These are phyloP conservation scores for Liolophura sinensis DNA, from an alignment of 1,140 invertebrate species.

Conservation along the genomic window DNA sequence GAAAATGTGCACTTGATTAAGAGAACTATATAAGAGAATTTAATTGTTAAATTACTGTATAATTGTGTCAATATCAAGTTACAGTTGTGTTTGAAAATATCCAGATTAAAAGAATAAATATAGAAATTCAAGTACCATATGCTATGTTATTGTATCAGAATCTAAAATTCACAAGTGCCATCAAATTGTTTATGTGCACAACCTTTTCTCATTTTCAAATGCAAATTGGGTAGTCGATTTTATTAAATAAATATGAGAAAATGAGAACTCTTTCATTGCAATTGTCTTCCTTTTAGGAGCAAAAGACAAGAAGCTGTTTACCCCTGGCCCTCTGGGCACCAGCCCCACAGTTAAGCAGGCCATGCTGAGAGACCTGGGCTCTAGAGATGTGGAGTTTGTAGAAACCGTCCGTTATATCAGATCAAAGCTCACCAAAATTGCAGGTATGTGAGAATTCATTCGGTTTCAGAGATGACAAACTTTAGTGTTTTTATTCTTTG, in stretches of 20 bases:
- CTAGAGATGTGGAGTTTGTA: slow-evolving; percentile 61
- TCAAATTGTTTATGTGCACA: background rate
- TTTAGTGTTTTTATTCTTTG: background rate
- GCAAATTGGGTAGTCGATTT: background rate
- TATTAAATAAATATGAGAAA: background rate
- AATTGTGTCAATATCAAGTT: no score
- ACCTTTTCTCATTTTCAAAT: background rate
- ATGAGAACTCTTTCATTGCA: background rate
- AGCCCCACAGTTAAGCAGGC: slow-evolving; percentile 58
- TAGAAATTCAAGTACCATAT: no score
- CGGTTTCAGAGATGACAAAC: background rate
- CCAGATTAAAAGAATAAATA: no score
- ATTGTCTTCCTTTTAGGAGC: background rate
- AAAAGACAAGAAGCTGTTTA: slow-evolving; percentile 60
- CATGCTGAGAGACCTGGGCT: slow-evolving; percentile 61
- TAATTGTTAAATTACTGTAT: no score
- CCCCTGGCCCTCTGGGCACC: slow-evolving; percentile 62
- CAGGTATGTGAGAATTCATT: slow-evolving; percentile 45
- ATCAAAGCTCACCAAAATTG: slow-evolving; percentile 55
- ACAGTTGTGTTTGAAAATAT: no score
- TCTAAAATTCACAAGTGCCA: no score
- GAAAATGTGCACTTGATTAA: no score
- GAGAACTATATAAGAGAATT: no score
- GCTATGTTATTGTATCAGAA: no score
- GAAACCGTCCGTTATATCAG: slow-evolving; percentile 55